Percentiles rank a stretch among this genome's conserved stretches.
phyloP scores from a whole-genome alignment of 2,888 invertebrate species.

The Torymus auratus region DNA sequence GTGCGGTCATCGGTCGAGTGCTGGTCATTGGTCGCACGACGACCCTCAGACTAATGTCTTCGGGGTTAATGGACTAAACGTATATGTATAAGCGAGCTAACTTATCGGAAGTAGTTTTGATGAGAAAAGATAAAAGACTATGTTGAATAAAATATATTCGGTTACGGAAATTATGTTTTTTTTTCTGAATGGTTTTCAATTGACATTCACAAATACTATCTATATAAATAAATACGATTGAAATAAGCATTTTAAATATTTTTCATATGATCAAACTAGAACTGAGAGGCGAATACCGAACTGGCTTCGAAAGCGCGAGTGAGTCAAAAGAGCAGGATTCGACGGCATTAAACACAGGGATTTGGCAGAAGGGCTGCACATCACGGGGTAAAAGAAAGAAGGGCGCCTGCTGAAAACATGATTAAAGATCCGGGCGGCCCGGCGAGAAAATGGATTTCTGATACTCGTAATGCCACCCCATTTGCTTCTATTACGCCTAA shows the following conservation, averaged over 20 bases:
- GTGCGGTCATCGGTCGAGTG: too few relatives aligned
- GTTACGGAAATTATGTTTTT: too few relatives aligned
- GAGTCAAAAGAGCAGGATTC: neutral
- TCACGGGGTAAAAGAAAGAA: slow-evolving; percentile 22
- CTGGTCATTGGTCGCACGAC: neutral
- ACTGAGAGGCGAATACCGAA: neutral
- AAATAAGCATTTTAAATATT: too few relatives aligned
- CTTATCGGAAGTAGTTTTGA: too few relatives aligned
- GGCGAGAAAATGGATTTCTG: slow-evolving; percentile 74
- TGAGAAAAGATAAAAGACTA: too few relatives aligned
- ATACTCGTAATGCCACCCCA: slow-evolving; percentile 74
- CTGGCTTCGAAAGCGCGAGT: neutral
- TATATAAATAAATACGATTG: too few relatives aligned
- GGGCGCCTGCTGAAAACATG: slow-evolving; percentile 69
- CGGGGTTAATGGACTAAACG: slow-evolving; percentile 3
- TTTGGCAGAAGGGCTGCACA: neutral
- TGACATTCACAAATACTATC: too few relatives aligned
- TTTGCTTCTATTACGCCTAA: slow-evolving; percentile 73
- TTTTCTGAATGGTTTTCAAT: too few relatives aligned
- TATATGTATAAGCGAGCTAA: too few relatives aligned
- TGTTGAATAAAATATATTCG: too few relatives aligned
- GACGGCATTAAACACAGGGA: slow-evolving; percentile 37
- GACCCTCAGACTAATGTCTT: slow-evolving; percentile 11
- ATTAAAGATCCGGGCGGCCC: slow-evolving; percentile 71
- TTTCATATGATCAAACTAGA: too few relatives aligned